Evolutionary conservation across 2,797 vertebrate species (phyloP), one percentile per base, ranked within the genome.

Genomic region (Clamator glandarius): DNA sequence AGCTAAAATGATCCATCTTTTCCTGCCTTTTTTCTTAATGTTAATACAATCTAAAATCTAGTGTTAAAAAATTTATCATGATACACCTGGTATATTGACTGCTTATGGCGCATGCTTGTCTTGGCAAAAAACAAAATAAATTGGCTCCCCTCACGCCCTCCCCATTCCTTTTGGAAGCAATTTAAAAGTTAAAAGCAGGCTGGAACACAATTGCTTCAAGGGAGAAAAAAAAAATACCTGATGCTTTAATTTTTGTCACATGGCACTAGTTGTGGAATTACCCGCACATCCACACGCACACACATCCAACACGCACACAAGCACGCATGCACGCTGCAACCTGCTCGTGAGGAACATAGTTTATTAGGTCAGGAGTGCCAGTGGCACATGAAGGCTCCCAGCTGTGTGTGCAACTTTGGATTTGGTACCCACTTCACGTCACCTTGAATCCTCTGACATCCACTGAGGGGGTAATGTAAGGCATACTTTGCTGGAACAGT

Each of bases 41-140:
- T 97, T 97, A 97, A 97, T 96, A 97, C 94, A 97, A 97, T 98
- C 96, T 95, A 93, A 97, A 98, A 98, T 93, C 96, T 95, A 98
- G 97, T 97, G 93, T 87, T 95, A 95, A 96, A 98, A 94, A 96
- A 82, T 89, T 68, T 87, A 92, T 74, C 97, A 97, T 97, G 98
- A 97, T 97, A 98, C 97, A 96, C 95, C 97, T 92, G 95, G 97
- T 97, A 97, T 97, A 97, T 90, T 97, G 97, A 97, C 97, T 88
- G 96, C 95, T 97, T 95, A 96, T 98, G 97, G 98, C 96, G 98
- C 98, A 99, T 99, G 99, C 99, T 98, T 94, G 94, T 96, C 97
- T 98, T 97, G 97, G 98, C 98, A 97, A 98, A 97, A 52, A 70
- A 31, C 14, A 16, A 92, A 94, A 41, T 20, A 81, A 95, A 89